Base-by-base conservation (phyloP, 2,113 vertebrate genomes). In the Talpa occidentalis region DNA sequence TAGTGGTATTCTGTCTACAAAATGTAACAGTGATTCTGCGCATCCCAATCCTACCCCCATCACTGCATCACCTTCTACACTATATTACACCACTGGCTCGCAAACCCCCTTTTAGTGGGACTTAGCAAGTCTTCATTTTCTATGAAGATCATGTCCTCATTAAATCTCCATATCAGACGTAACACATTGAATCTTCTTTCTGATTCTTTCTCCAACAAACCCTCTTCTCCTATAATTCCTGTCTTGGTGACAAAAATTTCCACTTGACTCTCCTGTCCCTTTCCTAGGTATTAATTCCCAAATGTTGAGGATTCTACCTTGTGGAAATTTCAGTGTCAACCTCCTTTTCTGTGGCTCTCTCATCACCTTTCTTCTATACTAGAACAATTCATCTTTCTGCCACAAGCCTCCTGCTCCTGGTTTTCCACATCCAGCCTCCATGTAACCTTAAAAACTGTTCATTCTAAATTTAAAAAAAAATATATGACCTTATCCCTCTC, bases 391-490 rank as follows among this genome's bases (percentile, higher is more conserved):
- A 59, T 69, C 8, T 35, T 16, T 30, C 21, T 28, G 32, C 21
- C 56, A 17, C 5, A 49, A 42, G 35, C 42, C 15, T 24, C 12
- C 4, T 72, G 4, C 30, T 22, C 17, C 2, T 80, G 6, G 5
- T 37, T 44, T 56, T 35, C 22, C 32, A 42, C 30, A 84, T 15
- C 19, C 11, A 73, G 9, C 1, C 37, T 47, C 52, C 2, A 6
- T 10, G 3, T 19, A 47, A 6, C 28, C 42, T 91, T n/a, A 72
- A 40, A 95, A 62, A 37, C 44, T 85, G 14, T 42, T 72, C 40
- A 44, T 86, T 64, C 72, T 40, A 54, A 70, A 28, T 88, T 52
- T 52, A 3, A 49, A 89, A 94, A 49, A 6, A 42, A n/a, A n/a
- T n/a, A n/a, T 42, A 49, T 35, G 44, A 64, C 35, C 30, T 78